These are phyloP conservation scores for Strongylocentrotus purpuratus DNA, from an alignment of 35 echinoderm and acorn worm genomes.

Conservation along the genomic window DNA sequence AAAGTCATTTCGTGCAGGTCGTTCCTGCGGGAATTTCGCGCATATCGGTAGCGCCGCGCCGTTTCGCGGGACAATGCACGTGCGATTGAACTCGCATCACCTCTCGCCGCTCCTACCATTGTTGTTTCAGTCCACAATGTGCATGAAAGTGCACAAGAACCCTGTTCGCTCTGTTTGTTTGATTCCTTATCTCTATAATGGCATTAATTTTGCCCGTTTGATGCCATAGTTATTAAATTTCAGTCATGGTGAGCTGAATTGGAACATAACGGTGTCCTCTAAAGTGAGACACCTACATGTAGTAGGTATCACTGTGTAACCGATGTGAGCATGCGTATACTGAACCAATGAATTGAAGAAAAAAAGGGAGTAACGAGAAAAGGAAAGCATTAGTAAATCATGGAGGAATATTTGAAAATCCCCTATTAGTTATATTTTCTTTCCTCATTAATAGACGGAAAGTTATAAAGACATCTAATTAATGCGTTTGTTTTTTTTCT, in stretches of 20 bases:
- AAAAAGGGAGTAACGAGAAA: no score
- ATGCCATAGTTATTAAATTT: slow-evolving; percentile 5
- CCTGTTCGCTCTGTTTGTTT: neutral
- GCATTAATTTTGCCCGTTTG: slow-evolving; percentile 10
- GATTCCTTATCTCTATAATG: slow-evolving; percentile 3
- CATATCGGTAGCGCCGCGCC: neutral
- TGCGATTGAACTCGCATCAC: neutral
- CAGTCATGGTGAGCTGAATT: neutral
- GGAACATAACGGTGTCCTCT: neutral
- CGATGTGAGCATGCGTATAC: no score
- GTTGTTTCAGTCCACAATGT: slow-evolving; percentile 4
- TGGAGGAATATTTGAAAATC: no score
- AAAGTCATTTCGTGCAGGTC: neutral
- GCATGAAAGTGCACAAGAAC: neutral
- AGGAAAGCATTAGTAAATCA: no score
- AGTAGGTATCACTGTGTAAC: no score
- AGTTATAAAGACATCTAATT: no score
- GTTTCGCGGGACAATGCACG: neutral
- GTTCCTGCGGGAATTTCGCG: slow-evolving; percentile 21
- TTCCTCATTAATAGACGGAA: no score
- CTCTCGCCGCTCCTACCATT: neutral
- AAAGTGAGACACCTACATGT: neutral
- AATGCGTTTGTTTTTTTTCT: no score
- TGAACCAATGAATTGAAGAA: no score
- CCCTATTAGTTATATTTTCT: no score